Conservation (phyloP, 2,888 invertebrate species). For the Pimpla rufipes region DNA sequence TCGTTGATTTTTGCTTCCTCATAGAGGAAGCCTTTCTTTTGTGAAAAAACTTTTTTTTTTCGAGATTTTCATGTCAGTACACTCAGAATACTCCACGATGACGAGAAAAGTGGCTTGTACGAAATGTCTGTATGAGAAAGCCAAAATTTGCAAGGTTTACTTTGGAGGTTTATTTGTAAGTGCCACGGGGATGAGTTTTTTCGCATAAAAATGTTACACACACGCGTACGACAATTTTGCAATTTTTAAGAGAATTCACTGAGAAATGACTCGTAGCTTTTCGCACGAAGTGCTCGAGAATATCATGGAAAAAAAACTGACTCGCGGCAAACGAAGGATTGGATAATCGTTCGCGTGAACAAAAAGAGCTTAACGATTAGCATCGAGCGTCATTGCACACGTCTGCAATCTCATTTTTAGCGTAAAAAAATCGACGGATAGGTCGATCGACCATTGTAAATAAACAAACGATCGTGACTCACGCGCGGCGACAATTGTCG, state of each 20-base stretch:
- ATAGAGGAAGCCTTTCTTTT: too few relatives aligned
- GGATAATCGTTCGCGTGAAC: neutral
- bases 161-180: too few relatives aligned
- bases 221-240: too few relatives aligned
- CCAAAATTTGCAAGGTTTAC: too few relatives aligned
- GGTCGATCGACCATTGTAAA: constrained; percentile 57
- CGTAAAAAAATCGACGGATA: constrained; percentile 9
- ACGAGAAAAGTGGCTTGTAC: too few relatives aligned
- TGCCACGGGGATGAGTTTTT: neutral
- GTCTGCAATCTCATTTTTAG: constrained; percentile 12
- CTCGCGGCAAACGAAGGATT: constrained; percentile 25
- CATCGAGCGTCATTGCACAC: constrained; percentile 7
- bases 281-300: neutral
- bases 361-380: constrained; percentile 14
- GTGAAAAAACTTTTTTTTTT: too few relatives aligned
- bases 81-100: too few relatives aligned
- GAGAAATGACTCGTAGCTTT: neutral
- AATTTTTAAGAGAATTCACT: neutral
- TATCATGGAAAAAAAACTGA: neutral
- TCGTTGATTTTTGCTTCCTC: neutral
- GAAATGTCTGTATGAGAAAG: too few relatives aligned
- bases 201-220: neutral
- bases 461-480: constrained; percentile 45
- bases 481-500: constrained; percentile 10
- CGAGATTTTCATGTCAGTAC: too few relatives aligned